Evolutionary conservation across 1,140 invertebrate species (phyloP).

Genomic region (Arctopsyche grandis): DNA sequence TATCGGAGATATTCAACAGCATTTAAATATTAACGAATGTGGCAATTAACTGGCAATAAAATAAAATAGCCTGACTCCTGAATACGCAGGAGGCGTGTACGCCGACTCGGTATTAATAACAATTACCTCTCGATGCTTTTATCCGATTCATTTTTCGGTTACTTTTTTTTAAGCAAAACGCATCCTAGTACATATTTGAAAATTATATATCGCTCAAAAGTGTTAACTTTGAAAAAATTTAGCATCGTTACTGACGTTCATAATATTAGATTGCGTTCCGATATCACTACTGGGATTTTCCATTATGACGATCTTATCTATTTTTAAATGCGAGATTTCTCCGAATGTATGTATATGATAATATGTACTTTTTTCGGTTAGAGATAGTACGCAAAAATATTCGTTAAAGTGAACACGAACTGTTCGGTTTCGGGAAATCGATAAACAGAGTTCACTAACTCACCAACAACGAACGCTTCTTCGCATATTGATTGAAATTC

Average conservation of each 20-base stretch:
- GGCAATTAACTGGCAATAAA: conserved; percentile 50
- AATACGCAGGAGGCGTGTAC: conserved; percentile 48
- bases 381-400: conserved; percentile 24
- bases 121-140: conserved; percentile 33
- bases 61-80: conserved; percentile 47
- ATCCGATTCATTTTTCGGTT: too few relatives aligned
- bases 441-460: background rate
- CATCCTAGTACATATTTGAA: too few relatives aligned
- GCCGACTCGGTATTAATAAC: conserved; percentile 39
- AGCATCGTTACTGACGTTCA: too few relatives aligned
- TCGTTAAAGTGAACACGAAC: background rate
- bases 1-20: background rate
- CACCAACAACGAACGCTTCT: background rate
- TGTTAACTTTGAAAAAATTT: too few relatives aligned
- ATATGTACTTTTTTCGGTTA: background rate
- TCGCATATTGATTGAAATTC: conserved; percentile 28
- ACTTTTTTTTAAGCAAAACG: too few relatives aligned
- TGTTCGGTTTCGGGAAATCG: conserved; percentile 24
- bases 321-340: conserved; percentile 16
- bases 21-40: conserved; percentile 48
- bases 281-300: background rate
- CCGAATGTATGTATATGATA: conserved; percentile 5
- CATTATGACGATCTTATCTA: conserved; percentile 5
- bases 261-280: too few relatives aligned
- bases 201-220: too few relatives aligned